These are phyloP conservation scores for Crambe crambe DNA, from an alignment of 37 sponge, comb jelly and placozoan species.

Conservation along the genomic window DNA sequence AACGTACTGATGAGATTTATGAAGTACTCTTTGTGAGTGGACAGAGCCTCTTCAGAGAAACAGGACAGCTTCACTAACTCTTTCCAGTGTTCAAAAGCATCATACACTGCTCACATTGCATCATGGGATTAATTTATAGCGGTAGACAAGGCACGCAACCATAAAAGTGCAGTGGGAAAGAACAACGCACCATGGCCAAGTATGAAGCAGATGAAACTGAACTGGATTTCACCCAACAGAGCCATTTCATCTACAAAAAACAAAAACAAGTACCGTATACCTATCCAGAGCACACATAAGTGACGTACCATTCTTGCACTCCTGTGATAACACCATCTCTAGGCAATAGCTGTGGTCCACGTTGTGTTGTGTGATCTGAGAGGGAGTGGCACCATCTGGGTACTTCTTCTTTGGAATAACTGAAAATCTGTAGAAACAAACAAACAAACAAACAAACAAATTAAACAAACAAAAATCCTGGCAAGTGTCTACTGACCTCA, in stretches of 20 bases:
- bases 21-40: constrained; percentile 67
- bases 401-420: constrained; percentile 57
- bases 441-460: too few species aligned
- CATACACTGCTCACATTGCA: constrained; percentile 74
- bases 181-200: constrained; percentile 90
- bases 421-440: constrained; percentile 53
- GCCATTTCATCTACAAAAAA: constrained; percentile 35
- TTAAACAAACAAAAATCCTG: neutral
- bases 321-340: constrained; percentile 26
- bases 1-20: constrained; percentile 72
- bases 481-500: too few species aligned
- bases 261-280: neutral
- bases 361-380: constrained; percentile 75
- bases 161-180: too few species aligned
- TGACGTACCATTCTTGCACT: constrained; percentile 18
- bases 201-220: constrained; percentile 89
- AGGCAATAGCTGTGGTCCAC: constrained; percentile 77
- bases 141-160: too few species aligned
- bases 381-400: constrained; percentile 78
- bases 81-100: constrained; percentile 98
- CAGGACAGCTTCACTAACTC: constrained; percentile 80
- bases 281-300: too few species aligned
- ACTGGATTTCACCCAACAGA: constrained; percentile 92
- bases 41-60: constrained; percentile 76
- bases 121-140: too few species aligned